phyloP scores from a whole-genome alignment of 2,797 vertebrate genomes.

The Epinephelus malabaricus region DNA sequence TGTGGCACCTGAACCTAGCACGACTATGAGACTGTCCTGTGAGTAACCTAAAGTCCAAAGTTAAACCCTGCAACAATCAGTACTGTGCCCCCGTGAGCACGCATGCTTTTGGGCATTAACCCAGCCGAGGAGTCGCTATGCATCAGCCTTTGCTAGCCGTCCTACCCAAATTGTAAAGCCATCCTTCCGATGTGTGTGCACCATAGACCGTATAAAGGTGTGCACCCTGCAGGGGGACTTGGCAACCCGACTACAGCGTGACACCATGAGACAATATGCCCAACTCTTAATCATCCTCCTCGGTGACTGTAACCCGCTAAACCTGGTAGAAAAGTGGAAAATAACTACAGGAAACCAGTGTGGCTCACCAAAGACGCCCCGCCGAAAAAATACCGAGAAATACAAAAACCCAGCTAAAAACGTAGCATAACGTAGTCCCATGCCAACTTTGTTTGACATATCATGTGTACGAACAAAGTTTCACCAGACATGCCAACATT shows the following conservation, averaged over 20 bases:
- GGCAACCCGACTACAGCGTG: conserved; percentile 1
- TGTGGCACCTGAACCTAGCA: not conserved
- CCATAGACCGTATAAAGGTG: not conserved
- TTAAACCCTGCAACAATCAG: not conserved
- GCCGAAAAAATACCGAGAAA: conserved; percentile 11
- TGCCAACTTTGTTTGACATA: conserved; percentile 73
- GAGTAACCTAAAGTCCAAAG: not conserved
- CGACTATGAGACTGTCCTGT: not conserved
- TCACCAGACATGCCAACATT: conserved; percentile 9
- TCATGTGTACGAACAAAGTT: conserved; percentile 66
- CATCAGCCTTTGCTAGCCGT: conserved; percentile 1
- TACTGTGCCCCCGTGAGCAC: not conserved
- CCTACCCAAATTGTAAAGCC: conserved; percentile 2
- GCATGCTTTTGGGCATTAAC: not conserved
- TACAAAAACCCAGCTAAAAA: conserved; percentile 26
- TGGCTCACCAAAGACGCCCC: conserved; percentile 40
- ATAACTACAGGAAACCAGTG: conserved; percentile 21
- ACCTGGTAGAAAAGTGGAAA: not conserved
- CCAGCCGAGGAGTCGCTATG: conserved; percentile 5
- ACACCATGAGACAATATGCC: conserved; percentile 3
- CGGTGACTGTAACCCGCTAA: not conserved
- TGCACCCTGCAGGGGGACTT: conserved; percentile 31
- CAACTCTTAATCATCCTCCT: not conserved
- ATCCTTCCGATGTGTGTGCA: conserved; percentile 15
- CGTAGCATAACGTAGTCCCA: conserved; percentile 16